Conservation (phyloP, 1,140 invertebrate genomes). For the Anagrus nilaparvatae region DNA sequence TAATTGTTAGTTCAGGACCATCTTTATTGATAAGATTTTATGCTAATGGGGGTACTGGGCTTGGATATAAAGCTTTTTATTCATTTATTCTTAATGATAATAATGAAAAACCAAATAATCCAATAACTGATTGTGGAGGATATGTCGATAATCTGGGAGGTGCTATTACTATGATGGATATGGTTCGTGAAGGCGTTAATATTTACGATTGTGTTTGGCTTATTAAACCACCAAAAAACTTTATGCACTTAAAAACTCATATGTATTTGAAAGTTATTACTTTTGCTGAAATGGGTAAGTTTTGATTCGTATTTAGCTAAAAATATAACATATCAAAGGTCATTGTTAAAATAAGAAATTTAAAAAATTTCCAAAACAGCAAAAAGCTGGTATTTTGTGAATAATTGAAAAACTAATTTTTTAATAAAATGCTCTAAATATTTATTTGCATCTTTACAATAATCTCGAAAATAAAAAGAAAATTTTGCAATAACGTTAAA, state of each 20-base stretch:
- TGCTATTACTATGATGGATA: slow-evolving; percentile 69
- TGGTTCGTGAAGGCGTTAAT: slow-evolving; percentile 51
- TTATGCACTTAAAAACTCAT: slow-evolving; percentile 58
- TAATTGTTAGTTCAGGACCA: slow-evolving; percentile 55
- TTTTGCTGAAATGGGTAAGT: slow-evolving; percentile 55
- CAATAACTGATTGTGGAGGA: slow-evolving; percentile 61
- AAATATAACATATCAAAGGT: neutral
- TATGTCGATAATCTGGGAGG: slow-evolving; percentile 63
- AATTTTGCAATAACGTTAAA: no score
- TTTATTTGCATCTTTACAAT: no score
- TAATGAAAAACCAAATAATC: slow-evolving; percentile 42
- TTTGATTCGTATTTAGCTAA: slow-evolving; percentile 3
- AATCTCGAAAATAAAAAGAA: no score
- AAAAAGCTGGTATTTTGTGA: no score
- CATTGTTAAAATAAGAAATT: no score
- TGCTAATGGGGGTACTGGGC: slow-evolving; percentile 57
- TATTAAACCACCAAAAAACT: slow-evolving; percentile 53
- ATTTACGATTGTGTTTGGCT: slow-evolving; percentile 66
- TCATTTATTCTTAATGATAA: slow-evolving; percentile 48
- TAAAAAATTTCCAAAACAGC: no score
- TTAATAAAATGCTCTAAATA: no score
- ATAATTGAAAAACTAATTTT: no score
- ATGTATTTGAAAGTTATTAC: slow-evolving; percentile 56
- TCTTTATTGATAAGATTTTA: slow-evolving; percentile 56
- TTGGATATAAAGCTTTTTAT: slow-evolving; percentile 60